Conservation (phyloP, 2,888 invertebrate species). For the Gastracanthus pulcherrimus region DNA sequence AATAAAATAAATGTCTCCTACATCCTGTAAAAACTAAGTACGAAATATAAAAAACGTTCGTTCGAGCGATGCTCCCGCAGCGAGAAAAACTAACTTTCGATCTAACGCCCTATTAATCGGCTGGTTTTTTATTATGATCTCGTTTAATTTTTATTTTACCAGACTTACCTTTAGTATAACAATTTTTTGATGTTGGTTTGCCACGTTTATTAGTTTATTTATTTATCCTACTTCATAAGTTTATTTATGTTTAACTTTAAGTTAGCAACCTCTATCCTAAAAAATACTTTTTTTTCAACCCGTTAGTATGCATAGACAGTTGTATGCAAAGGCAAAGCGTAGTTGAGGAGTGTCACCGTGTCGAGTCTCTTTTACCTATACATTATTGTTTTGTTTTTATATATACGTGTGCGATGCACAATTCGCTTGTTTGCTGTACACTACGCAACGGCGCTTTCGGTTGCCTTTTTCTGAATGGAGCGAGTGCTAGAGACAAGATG, state of each 20-base stretch:
- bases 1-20: background rate
- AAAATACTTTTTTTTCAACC: conserved; percentile 19
- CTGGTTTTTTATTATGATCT: conserved; percentile 8
- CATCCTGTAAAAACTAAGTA: background rate
- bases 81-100: conserved; percentile 12
- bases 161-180: background rate
- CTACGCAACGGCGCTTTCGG: conserved; percentile 73
- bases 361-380: conserved; percentile 51
- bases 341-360: conserved; percentile 54
- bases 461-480: conserved; percentile 64
- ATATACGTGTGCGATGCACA: conserved; percentile 66
- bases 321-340: conserved; percentile 51
- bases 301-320: conserved; percentile 2
- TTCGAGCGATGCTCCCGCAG: conserved; percentile 36
- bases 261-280: background rate
- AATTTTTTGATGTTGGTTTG: conserved; percentile 12
- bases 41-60: background rate
- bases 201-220: background rate
- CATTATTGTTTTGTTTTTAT: conserved; percentile 51
- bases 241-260: background rate
- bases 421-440: conserved; percentile 74
- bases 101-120: conserved; percentile 28
- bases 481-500: conserved; percentile 31
- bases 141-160: conserved; percentile 17
- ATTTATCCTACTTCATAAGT: conserved; percentile 8